These are phyloP conservation scores for Berghia stephanieae DNA, from an alignment of 1,140 invertebrate genomes.

Conservation along the genomic window DNA sequence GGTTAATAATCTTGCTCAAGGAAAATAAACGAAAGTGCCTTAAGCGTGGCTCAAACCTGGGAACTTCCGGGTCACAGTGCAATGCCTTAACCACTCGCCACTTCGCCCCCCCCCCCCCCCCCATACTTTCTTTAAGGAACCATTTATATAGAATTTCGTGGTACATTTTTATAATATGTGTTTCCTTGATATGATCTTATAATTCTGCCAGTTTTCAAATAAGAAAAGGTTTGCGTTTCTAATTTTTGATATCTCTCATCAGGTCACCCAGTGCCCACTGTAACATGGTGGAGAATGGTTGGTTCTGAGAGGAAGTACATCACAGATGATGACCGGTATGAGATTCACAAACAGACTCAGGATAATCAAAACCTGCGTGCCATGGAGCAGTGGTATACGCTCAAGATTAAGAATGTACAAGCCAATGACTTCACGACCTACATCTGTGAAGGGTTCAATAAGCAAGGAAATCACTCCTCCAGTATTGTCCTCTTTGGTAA, in stretches of 20 bases:
- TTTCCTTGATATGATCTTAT: too few relatives aligned
- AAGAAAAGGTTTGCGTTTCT: not conserved
- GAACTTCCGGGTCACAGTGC: too few relatives aligned
- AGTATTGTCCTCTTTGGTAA: slow-evolving; percentile 54
- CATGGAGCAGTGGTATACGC: slow-evolving; percentile 53
- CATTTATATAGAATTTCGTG: too few relatives aligned
- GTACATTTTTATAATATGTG: too few relatives aligned
- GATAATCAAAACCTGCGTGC: slow-evolving; percentile 46
- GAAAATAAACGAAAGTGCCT: too few relatives aligned
- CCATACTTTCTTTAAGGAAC: too few relatives aligned
- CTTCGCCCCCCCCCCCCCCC: too few relatives aligned
- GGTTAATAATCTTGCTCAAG: too few relatives aligned
- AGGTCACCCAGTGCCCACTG: slow-evolving; percentile 55
- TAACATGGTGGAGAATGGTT: slow-evolving; percentile 44
- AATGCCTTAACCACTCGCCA: too few relatives aligned
- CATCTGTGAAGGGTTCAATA: slow-evolving; percentile 51
- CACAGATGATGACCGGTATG: slow-evolving; percentile 53
- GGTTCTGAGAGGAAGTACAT: slow-evolving; percentile 33
- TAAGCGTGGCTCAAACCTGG: too few relatives aligned
- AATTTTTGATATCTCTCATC: not conserved
- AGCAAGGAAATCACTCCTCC: slow-evolving; percentile 34
- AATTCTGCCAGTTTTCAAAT: not conserved
- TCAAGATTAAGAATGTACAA: slow-evolving; percentile 53
- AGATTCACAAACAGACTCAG: slow-evolving; percentile 51
- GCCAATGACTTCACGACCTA: slow-evolving; percentile 58